Evolutionary conservation across 64 coral and sea anemone genomes (phyloP).

Genomic region (Actinia equina): DNA sequence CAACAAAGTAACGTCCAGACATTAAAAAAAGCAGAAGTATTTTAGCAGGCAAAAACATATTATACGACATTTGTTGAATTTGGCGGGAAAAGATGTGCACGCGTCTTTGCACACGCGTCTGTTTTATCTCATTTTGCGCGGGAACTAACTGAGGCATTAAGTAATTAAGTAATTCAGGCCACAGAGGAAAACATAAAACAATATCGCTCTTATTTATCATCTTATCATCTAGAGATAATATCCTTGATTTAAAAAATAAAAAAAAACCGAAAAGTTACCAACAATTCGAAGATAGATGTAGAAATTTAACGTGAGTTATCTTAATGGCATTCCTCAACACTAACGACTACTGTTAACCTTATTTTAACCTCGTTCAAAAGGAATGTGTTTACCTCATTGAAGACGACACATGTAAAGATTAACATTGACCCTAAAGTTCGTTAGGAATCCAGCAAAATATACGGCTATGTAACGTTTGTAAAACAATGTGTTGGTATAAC

Average conservation of each 20-base stretch:
- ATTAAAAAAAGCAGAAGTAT: too few relatives aligned
- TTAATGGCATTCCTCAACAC: background rate
- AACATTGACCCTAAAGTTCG: background rate
- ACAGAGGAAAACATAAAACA: background rate
- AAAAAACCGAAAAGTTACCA: background rate
- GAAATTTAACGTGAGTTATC: background rate
- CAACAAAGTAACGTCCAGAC: background rate
- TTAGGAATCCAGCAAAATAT: background rate
- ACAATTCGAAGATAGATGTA: background rate
- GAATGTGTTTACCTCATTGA: background rate
- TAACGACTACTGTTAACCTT: slow-evolving; percentile 3
- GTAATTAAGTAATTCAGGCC: background rate
- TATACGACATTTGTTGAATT: background rate
- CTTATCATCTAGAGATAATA: background rate
- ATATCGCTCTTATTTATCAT: background rate
- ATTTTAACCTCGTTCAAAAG: background rate
- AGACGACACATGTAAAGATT: background rate
- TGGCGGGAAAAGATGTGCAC: slow-evolving; percentile 4
- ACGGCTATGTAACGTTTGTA: background rate
- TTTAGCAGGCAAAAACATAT: background rate
- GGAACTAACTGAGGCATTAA: background rate
- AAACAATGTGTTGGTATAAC: background rate
- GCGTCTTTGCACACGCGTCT: slow-evolving; percentile 13
- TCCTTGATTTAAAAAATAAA: background rate
- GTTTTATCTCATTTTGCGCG: slow-evolving; percentile 10